Conservation (phyloP, 2,888 invertebrate species). For the Noctua pronuba region DNA sequence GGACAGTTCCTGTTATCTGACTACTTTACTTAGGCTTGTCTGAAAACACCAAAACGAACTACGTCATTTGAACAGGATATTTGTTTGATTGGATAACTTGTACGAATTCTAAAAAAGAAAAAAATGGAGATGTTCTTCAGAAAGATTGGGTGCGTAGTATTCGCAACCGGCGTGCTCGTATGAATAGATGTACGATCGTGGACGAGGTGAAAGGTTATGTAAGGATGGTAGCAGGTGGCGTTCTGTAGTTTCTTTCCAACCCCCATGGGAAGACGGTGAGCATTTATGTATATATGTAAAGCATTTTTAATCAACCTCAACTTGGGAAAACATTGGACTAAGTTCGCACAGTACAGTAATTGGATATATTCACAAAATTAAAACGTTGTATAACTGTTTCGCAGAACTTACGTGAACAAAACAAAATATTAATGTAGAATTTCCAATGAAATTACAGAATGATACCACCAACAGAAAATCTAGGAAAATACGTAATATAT, state of each 20-base stretch:
- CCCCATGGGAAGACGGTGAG: not conserved
- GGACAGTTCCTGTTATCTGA: not conserved
- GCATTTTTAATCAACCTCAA: not conserved
- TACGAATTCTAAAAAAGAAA: not conserved
- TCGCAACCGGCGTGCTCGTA: not conserved
- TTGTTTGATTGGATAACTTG: not conserved
- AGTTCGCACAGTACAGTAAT: not conserved
- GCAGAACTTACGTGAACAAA: no score
- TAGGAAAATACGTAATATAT: not conserved
- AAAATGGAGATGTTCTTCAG: not conserved
- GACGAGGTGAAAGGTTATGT: not conserved
- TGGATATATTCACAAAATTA: slow-evolving; percentile 1
- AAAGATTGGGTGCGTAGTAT: not conserved
- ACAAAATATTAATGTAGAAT: not conserved
- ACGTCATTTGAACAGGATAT: not conserved
- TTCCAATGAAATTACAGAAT: not conserved
- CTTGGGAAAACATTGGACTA: not conserved
- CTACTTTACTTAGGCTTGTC: not conserved
- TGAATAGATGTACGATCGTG: no score
- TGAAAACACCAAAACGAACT: not conserved
- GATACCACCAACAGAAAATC: not conserved
- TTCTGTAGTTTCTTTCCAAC: not conserved
- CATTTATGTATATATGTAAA: not conserved
- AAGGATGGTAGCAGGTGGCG: not conserved
- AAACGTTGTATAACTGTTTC: not conserved